Conservation (phyloP, 1,140 invertebrate species). For the Zaprionus camerounensis region DNA sequence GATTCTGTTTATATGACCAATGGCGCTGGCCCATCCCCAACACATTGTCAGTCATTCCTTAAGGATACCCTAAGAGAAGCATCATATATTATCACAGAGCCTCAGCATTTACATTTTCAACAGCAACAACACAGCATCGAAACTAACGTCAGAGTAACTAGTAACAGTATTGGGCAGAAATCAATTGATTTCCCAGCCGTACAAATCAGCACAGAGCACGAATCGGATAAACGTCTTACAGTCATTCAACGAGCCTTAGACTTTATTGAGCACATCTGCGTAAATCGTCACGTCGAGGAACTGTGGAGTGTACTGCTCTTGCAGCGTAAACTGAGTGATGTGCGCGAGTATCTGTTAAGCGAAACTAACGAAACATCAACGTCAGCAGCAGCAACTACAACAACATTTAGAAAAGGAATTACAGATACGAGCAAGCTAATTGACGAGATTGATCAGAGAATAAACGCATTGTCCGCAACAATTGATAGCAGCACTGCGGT, state of each 20-base stretch:
- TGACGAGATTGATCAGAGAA: conserved; percentile 15
- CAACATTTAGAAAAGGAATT: not conserved
- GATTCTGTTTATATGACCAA: conserved; percentile 29
- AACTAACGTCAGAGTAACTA: not conserved
- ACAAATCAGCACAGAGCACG: not conserved
- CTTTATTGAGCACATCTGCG: conserved; percentile 15
- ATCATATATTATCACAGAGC: not conserved
- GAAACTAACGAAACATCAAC: not conserved
- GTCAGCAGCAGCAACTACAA: not conserved
- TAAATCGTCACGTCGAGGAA: not conserved
- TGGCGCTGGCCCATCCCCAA: conserved; percentile 8
- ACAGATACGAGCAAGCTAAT: not conserved
- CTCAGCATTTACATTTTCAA: not conserved
- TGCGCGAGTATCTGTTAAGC: conserved; percentile 32
- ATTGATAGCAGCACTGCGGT: conserved; percentile 13
- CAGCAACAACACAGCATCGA: not conserved
- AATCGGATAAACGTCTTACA: conserved; percentile 16
- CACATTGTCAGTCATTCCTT: not conserved
- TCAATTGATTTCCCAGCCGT: not conserved
- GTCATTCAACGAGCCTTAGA: conserved; percentile 28
- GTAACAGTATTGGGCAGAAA: not conserved
- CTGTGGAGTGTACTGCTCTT: conserved; percentile 20
- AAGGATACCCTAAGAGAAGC: not conserved
- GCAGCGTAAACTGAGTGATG: conserved; percentile 34
- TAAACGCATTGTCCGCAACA: not conserved